These are phyloP conservation scores for Mesorhabditis belari DNA, from an alignment of 2,888 invertebrate species.

Conservation along the genomic window DNA sequence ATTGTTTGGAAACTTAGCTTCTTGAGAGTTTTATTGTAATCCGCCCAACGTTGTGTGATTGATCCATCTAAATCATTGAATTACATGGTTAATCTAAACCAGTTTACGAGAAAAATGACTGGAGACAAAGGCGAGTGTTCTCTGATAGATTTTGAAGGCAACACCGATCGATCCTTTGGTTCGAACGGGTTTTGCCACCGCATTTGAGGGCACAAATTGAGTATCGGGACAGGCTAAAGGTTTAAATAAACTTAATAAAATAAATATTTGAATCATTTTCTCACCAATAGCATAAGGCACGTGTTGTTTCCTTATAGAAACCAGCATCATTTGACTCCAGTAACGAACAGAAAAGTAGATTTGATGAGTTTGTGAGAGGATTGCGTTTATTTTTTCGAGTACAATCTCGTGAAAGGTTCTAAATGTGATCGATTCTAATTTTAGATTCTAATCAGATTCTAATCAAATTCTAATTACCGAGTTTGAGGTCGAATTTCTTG, in stretches of 20 bases:
- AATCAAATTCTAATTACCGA: constrained; percentile 17
- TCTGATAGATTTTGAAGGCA: constrained; percentile 85
- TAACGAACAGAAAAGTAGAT: constrained; percentile 42
- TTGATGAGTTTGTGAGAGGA: constrained; percentile 27
- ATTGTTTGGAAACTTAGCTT: constrained; percentile 21
- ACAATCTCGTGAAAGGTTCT: constrained; percentile 46
- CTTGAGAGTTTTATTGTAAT: constrained; percentile 39
- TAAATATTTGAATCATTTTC: background rate
- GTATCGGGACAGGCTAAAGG: constrained; percentile 2
- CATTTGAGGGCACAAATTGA: constrained; percentile 35
- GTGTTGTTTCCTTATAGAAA: constrained; percentile 38
- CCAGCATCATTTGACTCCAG: constrained; percentile 49
- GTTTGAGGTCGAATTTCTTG: constrained; percentile 46
- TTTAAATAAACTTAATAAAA: background rate
- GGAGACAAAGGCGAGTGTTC: constrained; percentile 86
- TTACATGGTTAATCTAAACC: background rate
- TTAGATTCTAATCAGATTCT: background rate
- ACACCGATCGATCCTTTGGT: constrained; percentile 88
- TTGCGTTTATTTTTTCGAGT: constrained; percentile 25
- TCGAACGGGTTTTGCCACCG: constrained; percentile 56
- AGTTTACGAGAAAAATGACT: constrained; percentile 78
- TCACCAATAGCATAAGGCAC: constrained; percentile 42
- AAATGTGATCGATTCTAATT: constrained; percentile 1
- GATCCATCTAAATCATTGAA: constrained; percentile 31
- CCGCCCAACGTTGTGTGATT: constrained; percentile 34